phyloP scores from a whole-genome alignment of 2,797 vertebrate species.

The Characodon lateralis region DNA sequence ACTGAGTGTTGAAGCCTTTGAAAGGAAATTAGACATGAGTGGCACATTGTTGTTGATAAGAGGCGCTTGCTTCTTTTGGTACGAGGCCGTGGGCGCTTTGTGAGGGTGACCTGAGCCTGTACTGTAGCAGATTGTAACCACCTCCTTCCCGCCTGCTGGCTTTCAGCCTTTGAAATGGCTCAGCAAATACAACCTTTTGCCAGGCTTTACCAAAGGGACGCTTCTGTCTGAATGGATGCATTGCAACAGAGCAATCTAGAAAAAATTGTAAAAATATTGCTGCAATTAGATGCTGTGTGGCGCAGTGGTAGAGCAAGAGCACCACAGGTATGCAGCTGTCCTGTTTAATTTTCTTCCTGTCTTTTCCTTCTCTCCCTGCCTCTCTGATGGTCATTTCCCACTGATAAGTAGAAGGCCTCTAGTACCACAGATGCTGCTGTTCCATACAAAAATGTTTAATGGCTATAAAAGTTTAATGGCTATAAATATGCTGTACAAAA shows the following conservation, averaged over 20 bases:
- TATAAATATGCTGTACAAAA: too few species aligned
- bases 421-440: neutral
- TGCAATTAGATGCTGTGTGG: neutral
- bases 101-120: slow-evolving; percentile 68
- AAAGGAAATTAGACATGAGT: slow-evolving; percentile 73
- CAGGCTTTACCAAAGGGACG: slow-evolving; percentile 65
- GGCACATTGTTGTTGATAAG: slow-evolving; percentile 78
- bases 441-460: neutral
- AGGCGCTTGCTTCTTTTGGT: slow-evolving; percentile 69
- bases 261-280: slow-evolving; percentile 46
- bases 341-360: neutral
- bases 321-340: neutral
- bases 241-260: slow-evolving; percentile 34
- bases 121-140: slow-evolving; percentile 55
- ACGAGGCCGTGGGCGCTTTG: slow-evolving; percentile 60
- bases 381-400: neutral
- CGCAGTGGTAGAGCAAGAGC: neutral
- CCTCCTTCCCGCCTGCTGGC: slow-evolving; percentile 47
- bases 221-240: slow-evolving; percentile 59
- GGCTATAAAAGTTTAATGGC: too few species aligned
- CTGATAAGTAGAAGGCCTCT: neutral
- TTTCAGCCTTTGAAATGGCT: slow-evolving; percentile 68
- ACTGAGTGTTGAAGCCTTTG: slow-evolving; percentile 64
- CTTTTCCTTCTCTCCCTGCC: neutral
- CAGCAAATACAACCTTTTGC: slow-evolving; percentile 71